A percentile compares a stretch with the other conserved stretches of the same genome.
Evolutionary conservation across 1,140 invertebrate species (phyloP).

Genomic region (Cyclargus thomasi): DNA sequence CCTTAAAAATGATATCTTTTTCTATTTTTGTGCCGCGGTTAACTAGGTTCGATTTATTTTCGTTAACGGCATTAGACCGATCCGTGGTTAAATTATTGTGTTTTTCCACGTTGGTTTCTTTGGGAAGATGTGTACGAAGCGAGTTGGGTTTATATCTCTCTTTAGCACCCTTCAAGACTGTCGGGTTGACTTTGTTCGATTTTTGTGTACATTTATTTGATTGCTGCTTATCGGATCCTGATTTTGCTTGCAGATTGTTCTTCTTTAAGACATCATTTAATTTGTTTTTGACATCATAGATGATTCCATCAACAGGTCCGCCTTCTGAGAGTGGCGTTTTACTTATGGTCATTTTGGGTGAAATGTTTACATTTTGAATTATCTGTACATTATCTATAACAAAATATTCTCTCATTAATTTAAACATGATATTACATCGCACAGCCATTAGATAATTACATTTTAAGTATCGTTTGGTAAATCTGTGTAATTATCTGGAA

Average conservation of each 20-base stretch:
- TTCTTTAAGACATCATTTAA: not conserved
- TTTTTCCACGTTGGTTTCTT: constrained; percentile 32
- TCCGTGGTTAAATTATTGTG: not conserved
- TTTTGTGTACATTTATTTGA: constrained; percentile 28
- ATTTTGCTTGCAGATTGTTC: not conserved
- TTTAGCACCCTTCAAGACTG: constrained; percentile 35
- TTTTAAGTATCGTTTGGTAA: no score
- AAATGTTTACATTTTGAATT: constrained; percentile 23
- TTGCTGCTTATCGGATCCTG: not conserved
- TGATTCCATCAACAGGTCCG: constrained; percentile 34
- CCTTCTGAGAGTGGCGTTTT: constrained; percentile 33
- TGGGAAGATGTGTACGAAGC: constrained; percentile 40
- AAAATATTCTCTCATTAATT: not conserved
- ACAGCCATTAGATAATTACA: no score
- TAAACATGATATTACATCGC: no score
- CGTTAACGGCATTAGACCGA: not conserved
- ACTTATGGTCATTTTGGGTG: constrained; percentile 35
- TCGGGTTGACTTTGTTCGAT: constrained; percentile 29
- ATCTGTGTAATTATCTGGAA: no score
- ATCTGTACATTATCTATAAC: constrained; percentile 35
- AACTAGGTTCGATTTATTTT: constrained; percentile 25
- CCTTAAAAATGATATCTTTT: constrained; percentile 26
- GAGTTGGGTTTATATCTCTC: constrained; percentile 34
- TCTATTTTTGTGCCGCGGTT: constrained; percentile 42
- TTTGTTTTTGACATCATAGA: constrained; percentile 20